Base-by-base conservation (phyloP, 2,113 vertebrate genomes). In the Aphelocoma coerulescens region DNA sequence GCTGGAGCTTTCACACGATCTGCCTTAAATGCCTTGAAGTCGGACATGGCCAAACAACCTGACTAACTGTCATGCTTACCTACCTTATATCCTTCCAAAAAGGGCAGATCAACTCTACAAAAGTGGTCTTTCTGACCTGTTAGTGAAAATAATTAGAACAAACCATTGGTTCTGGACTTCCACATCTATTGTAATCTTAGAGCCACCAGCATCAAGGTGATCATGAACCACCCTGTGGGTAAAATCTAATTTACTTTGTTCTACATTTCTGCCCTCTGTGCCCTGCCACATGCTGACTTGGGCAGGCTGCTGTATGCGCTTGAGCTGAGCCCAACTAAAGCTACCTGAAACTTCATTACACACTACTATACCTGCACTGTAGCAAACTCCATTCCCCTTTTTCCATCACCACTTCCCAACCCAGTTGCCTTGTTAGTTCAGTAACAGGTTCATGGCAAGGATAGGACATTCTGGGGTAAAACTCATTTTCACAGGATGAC, bases 21-120 rank as follows among this genome's bases (percentile, higher is more conserved):
- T 80, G n/a, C 46, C 46, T 62, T 18, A 52, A 6, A 37, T 3
- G 4, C 49, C 48, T 16, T 1, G 22, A 91, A 82, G 51, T 52
- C 61, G 0, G 21, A 75, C 11, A 43, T 35, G 11, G 24, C 10
- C 22, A 32, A 52, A 84, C 63, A 43, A 13, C 13, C 32, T 0
- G 0, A 62, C 1, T 2, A n/a, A 43, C 16, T 69, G 18, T 18
- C 46, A 41, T 2, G 14, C 37, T 79, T 69, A 44, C 33, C 32
- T 23, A 43, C 30, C 55, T 72, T 27, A 4, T 7, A 44, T 4
- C 32, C 23, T 44, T 94, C 54, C 11, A 6, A 51, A 78, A 85
- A 71, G 7, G 9, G 19, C 12, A 72, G 26, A 73, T 32, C 8
- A 77, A 14, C n/a, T 79, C 33, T 9, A 30, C 2, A 55, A 15